Evolutionary conservation across 2,113 vertebrate species (phyloP), one percentile per base, ranked within the genome.

Genomic region (Corynorhinus townsendii): DNA sequence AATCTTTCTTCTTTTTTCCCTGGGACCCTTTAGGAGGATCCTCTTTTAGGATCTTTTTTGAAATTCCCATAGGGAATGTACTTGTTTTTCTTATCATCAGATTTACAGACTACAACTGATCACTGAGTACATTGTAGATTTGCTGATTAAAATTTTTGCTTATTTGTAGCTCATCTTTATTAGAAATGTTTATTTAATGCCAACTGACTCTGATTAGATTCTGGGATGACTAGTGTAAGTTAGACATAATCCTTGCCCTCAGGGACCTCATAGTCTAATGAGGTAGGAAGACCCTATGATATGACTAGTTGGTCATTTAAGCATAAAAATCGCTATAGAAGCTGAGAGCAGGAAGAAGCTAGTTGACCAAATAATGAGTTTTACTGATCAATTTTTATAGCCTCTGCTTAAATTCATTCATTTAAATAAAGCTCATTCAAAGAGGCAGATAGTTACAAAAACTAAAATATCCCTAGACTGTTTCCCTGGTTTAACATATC

Each of bases 371-470:
- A 77, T 80, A 91, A 94, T 91, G 64, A 33, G 2, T 83, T 62
- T 83, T 95, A 19, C 69, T 94, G 64, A 91, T 40, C 83, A 89
- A 75, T 62, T 89, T 92, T 94, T 93, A 87, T 68, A 54, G 43
- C 66, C 45, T 73, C 26, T 33, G 20, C 35, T 66, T 76, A 85
- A 90, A 90, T 93, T 93, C 38, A 91, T 82, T 95, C 93, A 95
- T 68, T 93, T 90, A 92, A 91, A 92, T 95, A 84, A 93, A 93
- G 35, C 66, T 91, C 64, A 95, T 82, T 96, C 68, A 91, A 94
- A 91, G 45, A 91, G 54, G 72, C 94, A 96, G 88, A 95, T 96
- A 90, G 90, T 81, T 76, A 87, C 75, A 91, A 85, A 95, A 92
- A 83, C 28, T 38, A 94, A 93, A 96, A 93, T 94, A 92, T 95